Evolutionary conservation across 2,113 vertebrate genomes (phyloP).

Genomic region (Colinus virginianus): DNA sequence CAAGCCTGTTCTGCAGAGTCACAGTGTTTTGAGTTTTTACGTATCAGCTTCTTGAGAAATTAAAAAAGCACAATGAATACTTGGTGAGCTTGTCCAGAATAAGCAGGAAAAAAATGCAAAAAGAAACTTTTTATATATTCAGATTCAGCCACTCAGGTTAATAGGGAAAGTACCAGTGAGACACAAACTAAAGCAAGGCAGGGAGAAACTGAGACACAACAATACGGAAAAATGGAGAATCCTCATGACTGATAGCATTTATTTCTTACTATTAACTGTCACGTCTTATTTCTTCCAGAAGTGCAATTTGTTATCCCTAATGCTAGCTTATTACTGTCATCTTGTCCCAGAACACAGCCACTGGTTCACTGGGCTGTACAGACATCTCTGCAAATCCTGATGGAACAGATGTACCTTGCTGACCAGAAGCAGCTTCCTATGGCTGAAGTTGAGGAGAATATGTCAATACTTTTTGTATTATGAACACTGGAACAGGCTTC

Average conservation of each 20-base stretch:
- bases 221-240: neutral
- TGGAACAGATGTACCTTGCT: neutral
- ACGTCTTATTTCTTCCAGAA: neutral
- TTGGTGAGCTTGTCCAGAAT: neutral
- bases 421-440: neutral
- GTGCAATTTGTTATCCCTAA: neutral
- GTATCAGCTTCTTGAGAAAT: neutral
- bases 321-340: too few relatives aligned
- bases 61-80: neutral
- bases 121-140: neutral
- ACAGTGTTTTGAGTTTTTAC: neutral
- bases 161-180: neutral
- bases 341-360: neutral
- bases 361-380: neutral
- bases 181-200: neutral
- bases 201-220: neutral
- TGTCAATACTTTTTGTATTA: neutral
- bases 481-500: neutral
- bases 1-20: neutral
- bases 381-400: neutral
- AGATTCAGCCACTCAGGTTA: neutral
- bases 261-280: neutral
- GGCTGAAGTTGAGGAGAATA: conserved; percentile 5
- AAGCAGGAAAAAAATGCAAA: neutral
- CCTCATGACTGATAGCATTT: neutral